phyloP scores from a whole-genome alignment of 2,113 vertebrate genomes.

The Aythya baeri region DNA sequence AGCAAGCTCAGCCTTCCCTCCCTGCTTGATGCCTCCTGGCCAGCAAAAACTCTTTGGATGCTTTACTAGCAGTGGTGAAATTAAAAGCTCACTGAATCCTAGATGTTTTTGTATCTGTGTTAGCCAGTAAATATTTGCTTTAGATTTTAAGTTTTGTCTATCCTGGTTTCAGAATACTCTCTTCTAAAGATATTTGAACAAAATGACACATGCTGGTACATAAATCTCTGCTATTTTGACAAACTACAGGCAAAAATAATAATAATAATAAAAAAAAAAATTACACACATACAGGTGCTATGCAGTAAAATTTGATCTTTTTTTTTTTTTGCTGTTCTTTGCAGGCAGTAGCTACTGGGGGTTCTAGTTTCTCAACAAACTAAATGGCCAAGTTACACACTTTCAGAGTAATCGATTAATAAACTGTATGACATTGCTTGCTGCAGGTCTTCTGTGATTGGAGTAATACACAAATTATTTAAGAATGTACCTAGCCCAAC shows the following conservation, averaged over 20 bases:
- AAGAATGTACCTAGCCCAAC: neutral
- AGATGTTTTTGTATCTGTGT: neutral
- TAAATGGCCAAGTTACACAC: neutral
- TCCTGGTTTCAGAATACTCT: neutral
- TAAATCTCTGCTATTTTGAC: neutral
- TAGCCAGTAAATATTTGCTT: neutral
- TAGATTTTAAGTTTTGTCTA: neutral
- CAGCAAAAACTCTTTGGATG: neutral
- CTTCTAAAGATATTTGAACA: neutral
- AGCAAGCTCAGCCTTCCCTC: neutral
- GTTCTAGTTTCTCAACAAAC: neutral
- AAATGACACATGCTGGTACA: neutral
- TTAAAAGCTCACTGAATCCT: neutral
- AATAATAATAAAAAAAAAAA: neutral
- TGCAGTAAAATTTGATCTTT: neutral
- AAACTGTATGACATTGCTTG: neutral
- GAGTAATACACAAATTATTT: neutral
- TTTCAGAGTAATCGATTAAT: neutral
- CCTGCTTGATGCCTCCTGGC: neutral
- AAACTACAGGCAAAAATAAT: neutral
- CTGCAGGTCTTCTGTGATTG: neutral
- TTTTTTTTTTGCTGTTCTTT: neutral
- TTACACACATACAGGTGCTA: neutral
- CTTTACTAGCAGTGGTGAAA: neutral
- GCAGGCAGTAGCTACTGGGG: neutral